phyloP scores from a whole-genome alignment of 2,113 vertebrate species.

The Atherinomorus stipes region DNA sequence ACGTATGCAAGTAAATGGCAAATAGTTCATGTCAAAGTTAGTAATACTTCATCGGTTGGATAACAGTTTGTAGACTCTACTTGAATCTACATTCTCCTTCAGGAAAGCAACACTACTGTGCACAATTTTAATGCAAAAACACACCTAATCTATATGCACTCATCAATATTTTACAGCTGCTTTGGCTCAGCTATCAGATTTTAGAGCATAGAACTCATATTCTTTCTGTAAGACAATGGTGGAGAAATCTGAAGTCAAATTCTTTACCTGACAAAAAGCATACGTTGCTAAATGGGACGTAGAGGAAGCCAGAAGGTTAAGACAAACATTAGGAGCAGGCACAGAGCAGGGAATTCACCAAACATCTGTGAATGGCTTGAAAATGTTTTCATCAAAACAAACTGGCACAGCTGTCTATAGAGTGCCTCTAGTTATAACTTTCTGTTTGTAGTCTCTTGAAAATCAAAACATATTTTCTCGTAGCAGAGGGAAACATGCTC shows the following conservation, averaged over 20 bases:
- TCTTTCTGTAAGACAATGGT: neutral
- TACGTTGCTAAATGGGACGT: conserved; percentile 15
- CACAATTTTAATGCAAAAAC: neutral
- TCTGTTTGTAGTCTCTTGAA: conserved; percentile 64
- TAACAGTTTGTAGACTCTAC: too few species aligned
- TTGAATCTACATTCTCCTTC: neutral
- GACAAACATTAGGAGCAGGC: conserved; percentile 28
- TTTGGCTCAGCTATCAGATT: conserved; percentile 9
- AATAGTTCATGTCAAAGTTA: too few species aligned
- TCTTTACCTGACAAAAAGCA: conserved; percentile 16
- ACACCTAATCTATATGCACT: neutral
- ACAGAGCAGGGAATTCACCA: conserved; percentile 41
- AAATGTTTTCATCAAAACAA: conserved; percentile 71
- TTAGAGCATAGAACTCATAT: neutral
- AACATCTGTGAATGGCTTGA: conserved; percentile 69
- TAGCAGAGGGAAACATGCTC: conserved; percentile 47
- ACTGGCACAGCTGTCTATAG: conserved; percentile 60
- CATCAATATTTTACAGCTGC: conserved; percentile 10
- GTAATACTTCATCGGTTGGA: too few species aligned
- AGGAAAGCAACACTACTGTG: conserved; percentile 5
- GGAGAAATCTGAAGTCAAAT: conserved; percentile 1
- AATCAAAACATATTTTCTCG: conserved; percentile 71
- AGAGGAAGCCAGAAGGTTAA: conserved; percentile 14
- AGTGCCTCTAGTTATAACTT: conserved; percentile 60
- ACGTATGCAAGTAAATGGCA: too few species aligned